phyloP scores from a whole-genome alignment of 2,797 vertebrate species.

The Carduelis carduelis region DNA sequence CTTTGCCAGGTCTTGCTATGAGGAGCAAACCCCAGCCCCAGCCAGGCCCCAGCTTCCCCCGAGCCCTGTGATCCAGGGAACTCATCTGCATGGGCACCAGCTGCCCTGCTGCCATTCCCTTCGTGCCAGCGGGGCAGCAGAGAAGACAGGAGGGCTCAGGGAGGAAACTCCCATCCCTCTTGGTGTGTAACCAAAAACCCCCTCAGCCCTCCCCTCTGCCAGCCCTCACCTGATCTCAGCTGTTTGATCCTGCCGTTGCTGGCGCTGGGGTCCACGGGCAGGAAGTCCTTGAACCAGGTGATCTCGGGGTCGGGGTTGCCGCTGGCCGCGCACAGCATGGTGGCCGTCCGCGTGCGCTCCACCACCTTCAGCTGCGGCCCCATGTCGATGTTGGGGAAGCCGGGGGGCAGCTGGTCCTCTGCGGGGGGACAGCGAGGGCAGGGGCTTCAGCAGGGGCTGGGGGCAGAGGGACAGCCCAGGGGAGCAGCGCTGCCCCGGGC shows the following conservation, averaged over 20 bases:
- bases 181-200: background rate
- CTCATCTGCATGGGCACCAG: background rate
- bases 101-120: background rate
- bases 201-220: background rate
- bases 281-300: constrained; percentile 98
- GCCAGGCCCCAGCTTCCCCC: background rate
- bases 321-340: constrained; percentile 97
- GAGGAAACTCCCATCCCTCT: background rate
- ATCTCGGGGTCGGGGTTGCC: constrained; percentile 98
- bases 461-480: accelerated
- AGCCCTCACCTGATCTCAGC: constrained; percentile 89
- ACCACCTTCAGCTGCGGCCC: constrained; percentile 98
- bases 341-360: constrained; percentile 93
- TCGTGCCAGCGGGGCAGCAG: background rate
- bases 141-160: background rate
- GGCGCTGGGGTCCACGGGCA: constrained; percentile 91
- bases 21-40: background rate
- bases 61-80: background rate
- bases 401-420: constrained; percentile 94
- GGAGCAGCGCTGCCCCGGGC: background rate
- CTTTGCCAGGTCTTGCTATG: background rate
- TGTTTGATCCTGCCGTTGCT: constrained; percentile 96
- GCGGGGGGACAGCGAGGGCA: background rate
- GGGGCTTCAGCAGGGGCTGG: background rate
- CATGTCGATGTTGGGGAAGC: constrained; percentile 99